These are phyloP conservation scores for Electrona antarctica DNA, from an alignment of 2,113 vertebrate species.

Conservation along the genomic window DNA sequence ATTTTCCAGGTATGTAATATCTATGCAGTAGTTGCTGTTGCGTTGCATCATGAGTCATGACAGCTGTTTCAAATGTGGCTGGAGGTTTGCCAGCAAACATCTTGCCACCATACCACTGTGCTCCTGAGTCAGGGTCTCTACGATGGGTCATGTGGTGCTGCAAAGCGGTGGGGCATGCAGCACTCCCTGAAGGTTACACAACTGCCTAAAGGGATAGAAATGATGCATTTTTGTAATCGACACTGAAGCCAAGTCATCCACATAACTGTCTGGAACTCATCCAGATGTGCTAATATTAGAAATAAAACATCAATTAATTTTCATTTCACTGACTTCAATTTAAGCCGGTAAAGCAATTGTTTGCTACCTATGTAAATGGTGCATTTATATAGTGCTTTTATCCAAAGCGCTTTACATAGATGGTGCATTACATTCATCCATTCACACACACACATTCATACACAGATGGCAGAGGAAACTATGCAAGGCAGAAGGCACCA, in stretches of 20 bases:
- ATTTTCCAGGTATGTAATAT: constrained; percentile 25
- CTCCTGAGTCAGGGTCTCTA: constrained; percentile 42
- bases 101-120: constrained; percentile 26
- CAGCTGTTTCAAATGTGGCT: constrained; percentile 57
- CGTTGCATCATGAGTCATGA: constrained; percentile 69
- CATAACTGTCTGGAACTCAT: not conserved
- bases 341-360: too few species aligned
- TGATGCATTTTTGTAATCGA: constrained; percentile 8
- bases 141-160: constrained; percentile 34
- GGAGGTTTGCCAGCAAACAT: constrained; percentile 42
- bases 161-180: constrained; percentile 31
- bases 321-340: too few species aligned
- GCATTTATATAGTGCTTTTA: too few species aligned
- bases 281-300: not conserved
- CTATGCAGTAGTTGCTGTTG: constrained; percentile 43
- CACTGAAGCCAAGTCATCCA: constrained; percentile 10
- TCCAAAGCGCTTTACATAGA: too few species aligned
- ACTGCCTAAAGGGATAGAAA: constrained; percentile 9
- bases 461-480: too few species aligned
- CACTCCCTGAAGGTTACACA: constrained; percentile 51
- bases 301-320: not conserved
- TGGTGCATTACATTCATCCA: too few species aligned
- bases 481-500: too few species aligned
- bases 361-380: too few species aligned
- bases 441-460: too few species aligned